Base-by-base conservation (phyloP, 1,140 invertebrate genomes). In the Aricia agestis region DNA sequence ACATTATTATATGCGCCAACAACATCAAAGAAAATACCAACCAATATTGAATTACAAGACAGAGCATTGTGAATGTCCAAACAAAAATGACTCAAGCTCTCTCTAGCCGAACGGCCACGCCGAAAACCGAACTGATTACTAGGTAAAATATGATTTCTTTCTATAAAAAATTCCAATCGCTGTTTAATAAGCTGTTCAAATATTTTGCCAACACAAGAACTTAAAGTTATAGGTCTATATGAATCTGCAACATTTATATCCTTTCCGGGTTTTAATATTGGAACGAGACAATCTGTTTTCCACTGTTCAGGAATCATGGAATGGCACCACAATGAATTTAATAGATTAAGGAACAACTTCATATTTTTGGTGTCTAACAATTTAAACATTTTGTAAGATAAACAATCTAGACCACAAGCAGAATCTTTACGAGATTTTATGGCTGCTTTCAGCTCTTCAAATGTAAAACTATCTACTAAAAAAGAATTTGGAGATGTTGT, bases 171-270 rank as follows among this genome's bases (percentile, higher is more conserved):
- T 67, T 78, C 74, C 13, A 78, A 15, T 57, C 25, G 25, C 57
- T 75, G 74, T 66, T 78, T 78, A 17, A 78, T 66, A 19, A 78
- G 36, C 36, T 75, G 72, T 66, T 75, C 76, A 67, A 78, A 78
- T 19, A 74, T 15, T 72, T 78, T 78, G 13, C 45, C 72, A 17
- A 73, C 58, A 65, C 72, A 75, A 31, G 76, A 78, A 59, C 69
- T 75, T 59, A 78, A 61, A 41, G 76, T 59, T 45, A 78, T 75
- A 4, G 76, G 76, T 36, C 74, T 41, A 63, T 78, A 78, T 58
- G 76, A 78, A 68, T 78, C 66, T 3, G 13, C n/a, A 52, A 42
- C 0, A 57, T 68, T 6, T 59, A 10, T 66, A 19, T 73, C 61
- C 67, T 75, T 75, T 19, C 67, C 13, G 74, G 76, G 41, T 11